Percentiles rank a stretch among this genome's conserved stretches.
Conservation (phyloP, 2,888 invertebrate species). For the Metalampra italica region DNA sequence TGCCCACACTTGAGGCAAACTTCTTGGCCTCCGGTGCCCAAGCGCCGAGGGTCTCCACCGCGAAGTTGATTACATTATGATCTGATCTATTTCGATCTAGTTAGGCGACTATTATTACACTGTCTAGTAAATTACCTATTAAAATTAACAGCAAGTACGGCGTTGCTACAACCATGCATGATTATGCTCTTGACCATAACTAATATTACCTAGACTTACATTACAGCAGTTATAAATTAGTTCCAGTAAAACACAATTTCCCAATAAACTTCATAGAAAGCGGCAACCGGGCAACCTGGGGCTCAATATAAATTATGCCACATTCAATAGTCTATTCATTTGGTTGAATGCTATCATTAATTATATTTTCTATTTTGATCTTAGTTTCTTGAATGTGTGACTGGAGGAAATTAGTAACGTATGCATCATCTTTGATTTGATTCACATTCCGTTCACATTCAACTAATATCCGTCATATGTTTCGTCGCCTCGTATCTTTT, state of each 20-base stretch:
- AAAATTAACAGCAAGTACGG: too few species aligned
- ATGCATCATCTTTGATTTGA: constrained; percentile 14
- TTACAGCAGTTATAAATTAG: constrained; percentile 32
- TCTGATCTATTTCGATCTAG: too few species aligned
- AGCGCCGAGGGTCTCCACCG: too few species aligned
- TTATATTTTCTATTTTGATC: constrained; percentile 39
- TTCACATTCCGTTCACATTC: too few species aligned
- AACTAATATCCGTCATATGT: too few species aligned
- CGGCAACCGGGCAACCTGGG: constrained; percentile 6
- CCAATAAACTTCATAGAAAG: constrained; percentile 40
- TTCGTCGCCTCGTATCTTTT: too few species aligned
- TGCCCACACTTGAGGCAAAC: too few species aligned
- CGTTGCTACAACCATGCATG: too few species aligned
- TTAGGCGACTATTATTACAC: too few species aligned
- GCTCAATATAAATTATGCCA: constrained; percentile 15
- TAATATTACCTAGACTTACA: background rate
- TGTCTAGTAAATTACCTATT: too few species aligned
- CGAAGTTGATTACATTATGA: too few species aligned
- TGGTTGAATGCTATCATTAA: constrained; percentile 40
- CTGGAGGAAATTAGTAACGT: constrained; percentile 29
- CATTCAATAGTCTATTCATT: constrained; percentile 43
- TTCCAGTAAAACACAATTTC: constrained; percentile 32
- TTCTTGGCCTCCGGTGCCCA: too few species aligned
- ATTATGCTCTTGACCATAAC: background rate
- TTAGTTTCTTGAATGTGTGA: constrained; percentile 29